Evolutionary conservation across 1,140 invertebrate genomes (phyloP).

Genomic region (Brachionus sp.): DNA sequence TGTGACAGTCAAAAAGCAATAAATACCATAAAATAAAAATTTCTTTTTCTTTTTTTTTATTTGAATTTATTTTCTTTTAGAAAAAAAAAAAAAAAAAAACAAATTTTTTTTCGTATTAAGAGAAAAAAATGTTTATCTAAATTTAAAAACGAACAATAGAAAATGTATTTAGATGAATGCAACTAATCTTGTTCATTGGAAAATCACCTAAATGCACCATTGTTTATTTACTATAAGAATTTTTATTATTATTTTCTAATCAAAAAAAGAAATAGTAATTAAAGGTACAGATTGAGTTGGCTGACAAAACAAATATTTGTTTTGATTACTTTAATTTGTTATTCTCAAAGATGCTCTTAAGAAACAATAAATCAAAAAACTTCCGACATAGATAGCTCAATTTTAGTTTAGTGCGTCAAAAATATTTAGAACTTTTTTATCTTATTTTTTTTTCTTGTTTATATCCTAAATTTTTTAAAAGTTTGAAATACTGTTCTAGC

Average conservation of each 20-base stretch:
- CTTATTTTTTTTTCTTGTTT: no score
- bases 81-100: neutral
- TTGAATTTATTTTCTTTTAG: neutral
- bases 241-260: neutral
- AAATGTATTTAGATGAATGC: neutral
- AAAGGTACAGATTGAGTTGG: neutral
- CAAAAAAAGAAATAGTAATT: neutral
- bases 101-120: neutral
- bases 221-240: conserved; percentile 11
- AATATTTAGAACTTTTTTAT: no score
- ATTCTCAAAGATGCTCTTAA: neutral
- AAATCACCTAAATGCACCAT: neutral
- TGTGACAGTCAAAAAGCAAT: neutral
- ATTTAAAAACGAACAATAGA: conserved; percentile 11
- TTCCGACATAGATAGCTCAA: neutral
- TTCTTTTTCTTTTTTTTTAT: neutral
- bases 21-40: conserved; percentile 13
- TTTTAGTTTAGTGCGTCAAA: no score
- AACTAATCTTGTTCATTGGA: neutral
- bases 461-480: no score
- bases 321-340: neutral
- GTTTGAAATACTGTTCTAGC: no score
- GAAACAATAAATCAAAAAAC: neutral
- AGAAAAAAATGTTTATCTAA: conserved; percentile 16
- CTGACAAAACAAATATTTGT: neutral